phyloP scores from a whole-genome alignment of 2,113 vertebrate genomes.

The Osmerus mordax region DNA sequence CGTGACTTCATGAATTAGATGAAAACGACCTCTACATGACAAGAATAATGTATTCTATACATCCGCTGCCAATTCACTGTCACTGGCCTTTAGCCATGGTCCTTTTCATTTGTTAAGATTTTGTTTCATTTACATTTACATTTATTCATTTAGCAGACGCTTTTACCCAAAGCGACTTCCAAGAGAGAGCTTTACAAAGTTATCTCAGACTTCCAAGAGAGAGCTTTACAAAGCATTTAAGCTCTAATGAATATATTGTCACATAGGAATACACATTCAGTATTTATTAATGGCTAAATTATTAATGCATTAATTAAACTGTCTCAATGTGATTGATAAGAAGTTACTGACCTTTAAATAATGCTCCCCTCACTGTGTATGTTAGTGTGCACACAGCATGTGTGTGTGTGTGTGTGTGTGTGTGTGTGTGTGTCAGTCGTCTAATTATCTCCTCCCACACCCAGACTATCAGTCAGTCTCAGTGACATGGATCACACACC shows the following conservation, averaged over 20 bases:
- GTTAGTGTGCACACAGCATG: constrained; percentile 6
- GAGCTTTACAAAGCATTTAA: too few species aligned
- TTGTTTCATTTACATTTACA: too few species aligned
- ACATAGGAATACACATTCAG: neutral
- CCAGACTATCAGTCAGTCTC: constrained; percentile 49
- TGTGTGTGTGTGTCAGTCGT: neutral
- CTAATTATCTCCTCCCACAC: constrained; percentile 42
- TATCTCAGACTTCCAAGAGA: too few species aligned
- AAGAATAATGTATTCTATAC: neutral
- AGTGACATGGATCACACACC: constrained; percentile 6
- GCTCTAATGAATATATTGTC: neutral
- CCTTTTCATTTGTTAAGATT: neutral
- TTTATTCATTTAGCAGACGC: too few species aligned
- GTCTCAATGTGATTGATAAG: neutral
- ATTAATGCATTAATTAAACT: neutral
- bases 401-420: neutral
- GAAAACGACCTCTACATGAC: constrained; percentile 21
- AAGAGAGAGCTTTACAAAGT: too few species aligned
- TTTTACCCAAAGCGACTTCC: too few species aligned
- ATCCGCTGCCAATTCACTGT: neutral
- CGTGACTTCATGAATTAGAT: constrained; percentile 41
- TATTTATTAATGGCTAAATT: neutral
- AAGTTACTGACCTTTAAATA: neutral
- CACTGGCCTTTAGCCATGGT: neutral
- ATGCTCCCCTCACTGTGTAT: neutral